Base-by-base conservation (phyloP, 1,140 invertebrate species). In the Hyposmocoma kahamanoa region DNA sequence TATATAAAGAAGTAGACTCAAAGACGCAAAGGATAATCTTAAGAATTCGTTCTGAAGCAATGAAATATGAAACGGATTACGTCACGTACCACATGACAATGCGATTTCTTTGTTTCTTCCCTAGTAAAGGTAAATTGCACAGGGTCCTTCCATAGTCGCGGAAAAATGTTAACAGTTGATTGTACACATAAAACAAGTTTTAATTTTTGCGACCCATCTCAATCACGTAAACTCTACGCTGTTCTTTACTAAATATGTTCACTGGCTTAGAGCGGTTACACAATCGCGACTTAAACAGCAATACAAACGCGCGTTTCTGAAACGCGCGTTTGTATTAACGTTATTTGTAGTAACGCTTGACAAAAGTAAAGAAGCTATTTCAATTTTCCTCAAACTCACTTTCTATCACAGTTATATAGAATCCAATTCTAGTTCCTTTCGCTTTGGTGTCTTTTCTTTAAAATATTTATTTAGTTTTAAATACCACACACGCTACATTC, bases 381-480 rank as follows among this genome's bases (percentile, higher is more conserved):
- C 10, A 30, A 36, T n/a, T 36, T 17, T 15, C 32, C 18, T 36
- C 13, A 36, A 17, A 10, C 32, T n/a, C 8, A 36, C 32, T 36
- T 36, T 36, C 32, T 36, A 36, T 36, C 32, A 36, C 32, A 36
- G 32, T 36, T 36, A 17, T 10, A 17, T 36, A 17, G 32, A 36
- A 17, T 36, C 11, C 15, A n/a, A 36, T 13, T 36, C 32, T 17
- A n/a, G 2, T 17, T 36, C 15, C 32, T 17, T 17, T 36, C 18
- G 15, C 32, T 11, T 6, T 6, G 11, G 5, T 26, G 24, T 11
- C 5, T 26, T 26, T 11, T 26, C 24, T 6, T 26, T 6, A 6
- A 6, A 26, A 26, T 6, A 26, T 26, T 26, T 11, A 26, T n/a
- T 26, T 26, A 26, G 24, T 26, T 26, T 26, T 26, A 26, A 6